phyloP scores from a whole-genome alignment of 2,113 vertebrate genomes.

The Chelonoidis abingdonii region DNA sequence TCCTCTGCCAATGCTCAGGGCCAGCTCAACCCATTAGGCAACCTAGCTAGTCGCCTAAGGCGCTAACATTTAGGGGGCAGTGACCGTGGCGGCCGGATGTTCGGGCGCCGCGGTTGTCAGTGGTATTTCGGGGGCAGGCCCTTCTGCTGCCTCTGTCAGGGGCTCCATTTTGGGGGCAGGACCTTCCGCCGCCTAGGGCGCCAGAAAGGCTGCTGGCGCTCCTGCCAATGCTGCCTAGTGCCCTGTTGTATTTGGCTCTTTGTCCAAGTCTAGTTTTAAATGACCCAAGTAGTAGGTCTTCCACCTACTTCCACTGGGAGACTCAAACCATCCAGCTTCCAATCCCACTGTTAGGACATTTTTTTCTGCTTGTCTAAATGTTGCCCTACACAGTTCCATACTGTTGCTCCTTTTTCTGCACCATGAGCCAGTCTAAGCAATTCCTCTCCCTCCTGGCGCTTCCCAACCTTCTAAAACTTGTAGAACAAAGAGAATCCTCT shows the following conservation, averaged over 20 bases:
- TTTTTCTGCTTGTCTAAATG: background rate
- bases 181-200: too few relatives aligned
- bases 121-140: too few relatives aligned
- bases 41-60: too few relatives aligned
- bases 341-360: rapidly evolving
- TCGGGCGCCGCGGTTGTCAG: too few relatives aligned
- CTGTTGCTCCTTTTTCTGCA: background rate
- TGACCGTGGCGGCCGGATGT: too few relatives aligned
- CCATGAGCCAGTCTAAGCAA: background rate
- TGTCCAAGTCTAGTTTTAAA: background rate
- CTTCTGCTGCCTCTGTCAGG: too few relatives aligned
- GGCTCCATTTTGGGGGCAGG: too few relatives aligned
- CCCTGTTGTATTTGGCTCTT: too few relatives aligned
- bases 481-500: background rate
- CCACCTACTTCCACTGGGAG: rapidly evolving
- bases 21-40: too few relatives aligned
- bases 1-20: background rate
- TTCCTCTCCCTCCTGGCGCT: background rate
- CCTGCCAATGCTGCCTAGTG: background rate
- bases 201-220: too few relatives aligned
- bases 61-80: too few relatives aligned
- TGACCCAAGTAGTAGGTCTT: background rate
- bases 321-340: background rate
- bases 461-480: background rate
- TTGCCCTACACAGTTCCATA: background rate